A percentile compares a stretch with the other conserved stretches of the same genome.
phyloP scores from a whole-genome alignment of 2,888 invertebrate species.

The Salpingus planirostris region DNA sequence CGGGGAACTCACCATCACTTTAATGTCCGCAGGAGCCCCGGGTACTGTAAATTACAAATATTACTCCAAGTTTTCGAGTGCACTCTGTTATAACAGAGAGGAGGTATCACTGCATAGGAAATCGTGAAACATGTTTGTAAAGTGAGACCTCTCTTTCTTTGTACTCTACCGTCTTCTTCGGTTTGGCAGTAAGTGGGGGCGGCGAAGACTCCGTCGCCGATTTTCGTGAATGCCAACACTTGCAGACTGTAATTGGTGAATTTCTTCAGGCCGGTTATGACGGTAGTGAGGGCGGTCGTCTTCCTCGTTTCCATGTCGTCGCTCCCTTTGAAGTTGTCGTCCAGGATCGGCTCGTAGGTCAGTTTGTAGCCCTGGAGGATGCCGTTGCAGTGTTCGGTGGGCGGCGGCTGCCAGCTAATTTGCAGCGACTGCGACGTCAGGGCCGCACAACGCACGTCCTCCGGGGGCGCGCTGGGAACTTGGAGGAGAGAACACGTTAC shows the following conservation, averaged over 20 bases:
- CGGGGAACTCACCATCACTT: conserved; percentile 65
- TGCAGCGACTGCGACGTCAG: conserved; percentile 67
- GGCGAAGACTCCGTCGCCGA: conserved; percentile 66
- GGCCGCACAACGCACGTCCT: conserved; percentile 66
- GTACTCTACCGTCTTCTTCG: conserved; percentile 65
- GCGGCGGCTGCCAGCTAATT: conserved; percentile 73
- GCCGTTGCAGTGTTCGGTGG: conserved; percentile 64
- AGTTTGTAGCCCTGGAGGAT: conserved; percentile 68
- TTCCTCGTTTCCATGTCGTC: conserved; percentile 54
- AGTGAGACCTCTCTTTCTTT: too few species aligned
- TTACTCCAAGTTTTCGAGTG: too few species aligned
- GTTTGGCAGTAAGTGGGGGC: conserved; percentile 63
- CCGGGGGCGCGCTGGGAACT: conserved; percentile 75
- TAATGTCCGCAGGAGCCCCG: conserved; percentile 69
- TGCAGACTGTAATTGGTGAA: conserved; percentile 76
- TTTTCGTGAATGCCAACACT: conserved; percentile 67
- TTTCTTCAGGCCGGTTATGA: conserved; percentile 61
- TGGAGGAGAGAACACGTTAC: too few species aligned
- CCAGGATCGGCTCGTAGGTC: conserved; percentile 56
- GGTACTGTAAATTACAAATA: conserved; percentile 67
- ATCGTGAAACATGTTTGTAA: too few species aligned
- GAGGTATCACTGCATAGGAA: too few species aligned
- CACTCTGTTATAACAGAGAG: too few species aligned
- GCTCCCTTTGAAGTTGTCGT: conserved; percentile 47
- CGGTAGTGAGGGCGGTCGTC: conserved; percentile 60